Base-by-base conservation (phyloP, 2,888 invertebrate genomes). In the Drosophila quasianomalipes region DNA sequence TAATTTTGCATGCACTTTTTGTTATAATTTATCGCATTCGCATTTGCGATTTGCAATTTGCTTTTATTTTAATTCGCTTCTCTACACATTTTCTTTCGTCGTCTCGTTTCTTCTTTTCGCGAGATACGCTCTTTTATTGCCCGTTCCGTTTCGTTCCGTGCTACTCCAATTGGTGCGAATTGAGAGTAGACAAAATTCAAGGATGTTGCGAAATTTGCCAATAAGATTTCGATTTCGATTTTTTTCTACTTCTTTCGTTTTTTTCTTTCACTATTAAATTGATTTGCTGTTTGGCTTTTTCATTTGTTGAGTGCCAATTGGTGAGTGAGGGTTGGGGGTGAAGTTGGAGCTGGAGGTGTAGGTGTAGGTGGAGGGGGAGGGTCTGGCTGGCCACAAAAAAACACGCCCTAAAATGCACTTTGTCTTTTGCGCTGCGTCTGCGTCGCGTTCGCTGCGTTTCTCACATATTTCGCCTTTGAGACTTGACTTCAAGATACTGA, bases 341-440 rank as follows among this genome's bases (percentile, higher is more conserved):
- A 58, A 68, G 49, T 28, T 68, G 68, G 33, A 70, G 52, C 19
- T 28, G 37, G 58, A 57, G 60, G 58, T 59, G 55, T 33, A 65
- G 70, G 58, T 52, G 19, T 51, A 63, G 22, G 16, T 47, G 47
- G 47, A 47, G 26, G 41, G 53, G 63, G 68, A 77, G 80, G 75
- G 87, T 70, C 61, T 70, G 72, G 39, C 70, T 80, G 80, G 65
- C 70, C 52, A 81, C 80, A 85, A 47, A 47, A 47, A 47, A 91
- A 91, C 90, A 90, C 90, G 91, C 90, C 91, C 90, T 89, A 87
- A 91, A 91, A 81, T 91, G 87, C 89, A 91, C 89, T 84, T 89
- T 87, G 91, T 87, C 63, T 76, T 72, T 64, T 68, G 39, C 70
- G 62, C 69, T 81, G 68, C 79, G 78, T 71, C 70, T 78, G 68